A percentile compares a stretch with the other conserved stretches of the same genome.
phyloP scores from a whole-genome alignment of 2,888 invertebrate genomes.

The Scaptomyza reducta region DNA sequence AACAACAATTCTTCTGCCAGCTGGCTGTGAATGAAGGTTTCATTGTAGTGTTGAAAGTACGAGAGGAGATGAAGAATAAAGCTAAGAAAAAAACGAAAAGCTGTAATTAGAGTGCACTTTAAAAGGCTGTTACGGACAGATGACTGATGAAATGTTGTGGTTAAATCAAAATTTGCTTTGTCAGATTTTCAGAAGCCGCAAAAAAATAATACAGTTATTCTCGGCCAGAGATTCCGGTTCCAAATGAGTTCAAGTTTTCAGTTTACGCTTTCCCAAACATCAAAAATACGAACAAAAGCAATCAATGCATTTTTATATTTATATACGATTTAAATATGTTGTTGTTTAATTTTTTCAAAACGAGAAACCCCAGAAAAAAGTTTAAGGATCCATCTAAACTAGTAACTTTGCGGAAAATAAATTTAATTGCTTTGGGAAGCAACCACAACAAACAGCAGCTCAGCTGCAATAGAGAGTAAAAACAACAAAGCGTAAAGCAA shows the following conservation, averaged over 20 bases:
- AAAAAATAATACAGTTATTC: conserved; percentile 21
- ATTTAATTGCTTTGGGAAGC: conserved; percentile 68
- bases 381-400: conserved; percentile 8
- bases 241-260: conserved; percentile 28
- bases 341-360: background rate
- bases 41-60: conserved; percentile 1
- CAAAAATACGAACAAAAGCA: conserved; percentile 1
- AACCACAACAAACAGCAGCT: conserved; percentile 20
- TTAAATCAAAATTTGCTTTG: conserved; percentile 27
- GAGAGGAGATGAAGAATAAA: background rate
- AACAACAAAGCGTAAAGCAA: no score
- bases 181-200: conserved; percentile 3
- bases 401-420: conserved; percentile 38
- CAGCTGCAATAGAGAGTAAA: conserved; percentile 11
- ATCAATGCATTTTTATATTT: conserved; percentile 20
- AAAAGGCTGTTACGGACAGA: background rate
- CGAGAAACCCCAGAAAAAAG: conserved; percentile 21
- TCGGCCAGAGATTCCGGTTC: conserved; percentile 30
- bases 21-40: conserved; percentile 9
- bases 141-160: conserved; percentile 40
- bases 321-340: conserved; percentile 42
- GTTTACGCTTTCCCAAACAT: conserved; percentile 37
- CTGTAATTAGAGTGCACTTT: background rate
- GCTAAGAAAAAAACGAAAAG: background rate
- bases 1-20: conserved; percentile 34